A percentile compares a stretch with the other conserved stretches of the same genome.
Evolutionary conservation across 2,113 vertebrate genomes (phyloP).

Genomic region (Pholis gunnellus): DNA sequence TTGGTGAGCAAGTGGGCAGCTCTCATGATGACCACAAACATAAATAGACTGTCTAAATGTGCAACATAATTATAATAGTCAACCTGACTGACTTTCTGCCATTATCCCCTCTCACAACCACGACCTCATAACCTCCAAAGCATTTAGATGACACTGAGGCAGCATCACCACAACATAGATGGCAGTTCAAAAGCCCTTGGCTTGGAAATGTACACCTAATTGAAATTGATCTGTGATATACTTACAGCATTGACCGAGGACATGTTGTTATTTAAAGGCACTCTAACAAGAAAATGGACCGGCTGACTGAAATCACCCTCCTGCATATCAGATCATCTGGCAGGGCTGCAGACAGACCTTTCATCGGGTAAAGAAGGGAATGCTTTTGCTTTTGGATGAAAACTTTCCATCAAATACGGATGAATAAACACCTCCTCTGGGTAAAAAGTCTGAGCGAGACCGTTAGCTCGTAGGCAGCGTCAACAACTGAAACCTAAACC

Average conservation of each 20-base stretch:
- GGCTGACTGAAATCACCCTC: slow-evolving; percentile 50
- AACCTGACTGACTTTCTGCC: not conserved
- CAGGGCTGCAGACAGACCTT: not conserved
- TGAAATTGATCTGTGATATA: slow-evolving; percentile 64
- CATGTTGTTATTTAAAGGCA: slow-evolving; percentile 48
- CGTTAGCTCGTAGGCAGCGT: not conserved
- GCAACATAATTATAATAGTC: not conserved
- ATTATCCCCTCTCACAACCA: not conserved
- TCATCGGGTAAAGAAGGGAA: not conserved
- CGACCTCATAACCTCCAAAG: slow-evolving; percentile 12
- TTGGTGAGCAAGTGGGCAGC: not conserved
- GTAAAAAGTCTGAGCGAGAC: not conserved
- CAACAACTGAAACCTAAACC: not conserved
- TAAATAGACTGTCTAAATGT: slow-evolving; percentile 1
- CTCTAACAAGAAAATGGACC: slow-evolving; percentile 32
- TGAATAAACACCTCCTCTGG: slow-evolving; percentile 2
- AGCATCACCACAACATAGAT: slow-evolving; percentile 31
- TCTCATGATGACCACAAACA: not conserved
- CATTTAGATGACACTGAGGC: slow-evolving; percentile 35
- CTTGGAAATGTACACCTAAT: slow-evolving; percentile 57
- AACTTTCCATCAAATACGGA: slow-evolving; percentile 11
- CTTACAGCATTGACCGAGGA: slow-evolving; percentile 42
- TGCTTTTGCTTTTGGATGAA: not conserved
- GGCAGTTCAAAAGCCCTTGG: slow-evolving; percentile 39
- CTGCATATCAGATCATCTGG: slow-evolving; percentile 26